Evolutionary conservation across 2,113 vertebrate species (phyloP).

Genomic region (Pongo pygmaeus): DNA sequence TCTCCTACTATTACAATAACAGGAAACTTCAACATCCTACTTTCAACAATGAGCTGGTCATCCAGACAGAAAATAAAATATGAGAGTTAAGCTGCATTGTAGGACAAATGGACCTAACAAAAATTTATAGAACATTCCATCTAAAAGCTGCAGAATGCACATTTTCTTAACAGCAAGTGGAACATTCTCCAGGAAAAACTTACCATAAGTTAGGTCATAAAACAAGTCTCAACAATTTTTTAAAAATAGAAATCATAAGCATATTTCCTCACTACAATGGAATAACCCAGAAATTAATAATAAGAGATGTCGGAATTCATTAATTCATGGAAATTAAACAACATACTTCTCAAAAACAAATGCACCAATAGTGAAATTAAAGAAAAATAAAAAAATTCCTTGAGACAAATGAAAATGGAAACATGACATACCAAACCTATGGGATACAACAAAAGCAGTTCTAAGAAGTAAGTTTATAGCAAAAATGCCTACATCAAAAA

Average conservation of each 20-base stretch:
- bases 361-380: neutral
- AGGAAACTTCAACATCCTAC: neutral
- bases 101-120: neutral
- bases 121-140: neutral
- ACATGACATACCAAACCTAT: neutral
- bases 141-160: neutral
- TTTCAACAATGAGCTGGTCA: neutral
- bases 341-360: neutral
- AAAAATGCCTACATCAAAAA: neutral
- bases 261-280: neutral
- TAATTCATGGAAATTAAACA: neutral
- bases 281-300: neutral
- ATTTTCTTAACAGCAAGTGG: neutral
- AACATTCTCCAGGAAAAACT: neutral
- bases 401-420: neutral
- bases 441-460: neutral
- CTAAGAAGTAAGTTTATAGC: neutral
- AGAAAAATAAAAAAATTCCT: neutral
- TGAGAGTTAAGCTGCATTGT: neutral
- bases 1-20: neutral
- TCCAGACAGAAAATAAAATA: neutral
- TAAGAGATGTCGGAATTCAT: neutral
- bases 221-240: neutral
- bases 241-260: neutral
- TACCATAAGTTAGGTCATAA: neutral